A percentile compares a stretch with the other conserved stretches of the same genome.
These are phyloP conservation scores for Pteria penguin DNA, from an alignment of 2,888 invertebrate species.

Conservation along the genomic window DNA sequence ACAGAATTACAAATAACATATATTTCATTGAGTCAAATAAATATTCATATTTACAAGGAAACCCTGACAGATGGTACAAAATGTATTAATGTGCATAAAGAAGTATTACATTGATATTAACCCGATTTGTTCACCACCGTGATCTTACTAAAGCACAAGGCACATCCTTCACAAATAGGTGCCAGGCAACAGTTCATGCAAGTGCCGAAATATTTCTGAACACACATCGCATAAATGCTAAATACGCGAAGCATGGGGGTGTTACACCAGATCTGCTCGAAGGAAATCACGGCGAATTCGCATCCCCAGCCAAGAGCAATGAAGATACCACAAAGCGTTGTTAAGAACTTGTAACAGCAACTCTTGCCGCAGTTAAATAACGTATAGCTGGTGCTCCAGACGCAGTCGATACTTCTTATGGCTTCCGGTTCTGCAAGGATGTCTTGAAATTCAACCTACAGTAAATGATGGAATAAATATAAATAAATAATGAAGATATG, in stretches of 20 bases:
- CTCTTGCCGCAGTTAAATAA: slow-evolving; percentile 85
- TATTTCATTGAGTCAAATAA: too few species aligned
- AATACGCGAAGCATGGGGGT: slow-evolving; percentile 85
- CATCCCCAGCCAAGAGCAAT: slow-evolving; percentile 83
- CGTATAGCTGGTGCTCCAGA: slow-evolving; percentile 85
- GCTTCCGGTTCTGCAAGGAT: slow-evolving; percentile 65
- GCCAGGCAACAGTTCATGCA: slow-evolving; percentile 81
- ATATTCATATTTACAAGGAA: too few species aligned
- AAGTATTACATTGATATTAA: too few species aligned
- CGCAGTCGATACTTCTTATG: slow-evolving; percentile 83
- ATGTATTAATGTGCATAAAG: too few species aligned
- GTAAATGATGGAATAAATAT: too few species aligned
- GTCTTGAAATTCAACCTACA: slow-evolving; percentile 82
- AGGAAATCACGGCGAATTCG: slow-evolving; percentile 82
- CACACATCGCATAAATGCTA: slow-evolving; percentile 82
- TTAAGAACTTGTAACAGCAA: slow-evolving; percentile 86
- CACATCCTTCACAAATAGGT: slow-evolving; percentile 84
- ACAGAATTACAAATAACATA: too few species aligned
- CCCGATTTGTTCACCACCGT: too few species aligned
- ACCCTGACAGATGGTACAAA: too few species aligned
- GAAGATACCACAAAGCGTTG: slow-evolving; percentile 85
- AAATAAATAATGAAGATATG: too few species aligned
- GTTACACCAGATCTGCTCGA: slow-evolving; percentile 86
- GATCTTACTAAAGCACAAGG: slow-evolving; percentile 59
- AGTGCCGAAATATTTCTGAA: slow-evolving; percentile 78